Evolutionary conservation across 2,113 vertebrate genomes (phyloP), one percentile per base, ranked within the genome.

Genomic region (Campylomormyrus tamandua): DNA sequence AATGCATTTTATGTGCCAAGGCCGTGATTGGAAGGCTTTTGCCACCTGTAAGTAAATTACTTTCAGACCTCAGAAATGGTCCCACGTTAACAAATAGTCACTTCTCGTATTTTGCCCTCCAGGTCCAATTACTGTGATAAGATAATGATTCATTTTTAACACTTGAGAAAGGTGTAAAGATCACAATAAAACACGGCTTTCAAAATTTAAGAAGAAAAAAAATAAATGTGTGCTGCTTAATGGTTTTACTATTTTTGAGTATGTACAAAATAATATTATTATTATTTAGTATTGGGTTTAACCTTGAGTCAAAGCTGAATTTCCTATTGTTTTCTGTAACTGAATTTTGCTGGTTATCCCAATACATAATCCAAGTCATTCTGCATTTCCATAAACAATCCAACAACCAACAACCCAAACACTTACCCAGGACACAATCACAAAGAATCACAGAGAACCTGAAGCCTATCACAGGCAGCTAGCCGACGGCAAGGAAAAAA

Each of bases 41-140:
- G 77, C 50, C 89, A 89, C 89, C 80, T 89, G 49, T 42, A 27
- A 42, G 89, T 53, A 27, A 89, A 89, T 89, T 84, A 56, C 31
- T 17, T 83, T 6, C 49, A 58, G 24, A 52, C 52, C 11, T n/a
- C 83, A 45, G 52, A 84, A 62, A 31, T 27, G 52, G 24, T 85
- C 39, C 39, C 5, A 24, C 17, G 42, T n/a, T 58, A 85, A 89
- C 52, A 52, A 84, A 42, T 52, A 45, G n/a, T 87, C 49, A 10
- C 5, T 48, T 52, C 39, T 84, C 35, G 15, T 56, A 53, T 89
- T 80, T 84, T 85, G 27, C 52, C 77, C 24, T 56, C 39, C 39
- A 11, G 87, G 35, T 88, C 87, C 87, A 66, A 88, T 88, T 88
- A 66, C 15, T 42, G 24, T 89, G 66, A 89, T 89, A 89, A 89